phyloP scores from a whole-genome alignment of 2,888 invertebrate genomes.

The Macroteleia sp. region DNA sequence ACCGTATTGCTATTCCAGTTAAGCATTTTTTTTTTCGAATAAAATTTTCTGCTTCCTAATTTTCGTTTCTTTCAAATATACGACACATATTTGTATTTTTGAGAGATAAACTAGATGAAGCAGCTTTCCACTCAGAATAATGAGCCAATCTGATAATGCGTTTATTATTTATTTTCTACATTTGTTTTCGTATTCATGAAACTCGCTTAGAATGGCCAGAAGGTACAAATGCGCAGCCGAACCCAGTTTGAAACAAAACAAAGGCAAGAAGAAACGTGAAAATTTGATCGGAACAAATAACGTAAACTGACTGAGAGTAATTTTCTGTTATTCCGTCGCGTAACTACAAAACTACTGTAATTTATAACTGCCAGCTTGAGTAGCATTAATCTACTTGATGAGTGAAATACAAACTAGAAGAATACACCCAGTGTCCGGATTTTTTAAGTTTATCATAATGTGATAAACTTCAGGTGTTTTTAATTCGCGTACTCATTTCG shows the following conservation, averaged over 20 bases:
- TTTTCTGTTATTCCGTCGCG: constrained; percentile 26
- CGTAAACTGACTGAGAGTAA: constrained; percentile 18
- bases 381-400: constrained; percentile 70
- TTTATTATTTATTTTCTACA: constrained; percentile 14
- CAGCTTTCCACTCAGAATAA: constrained; percentile 6
- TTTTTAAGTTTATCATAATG: too few species aligned
- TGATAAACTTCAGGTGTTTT: too few species aligned
- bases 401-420: too few species aligned
- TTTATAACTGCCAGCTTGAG: constrained; percentile 53
- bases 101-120: constrained; percentile 20
- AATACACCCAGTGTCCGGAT: too few species aligned
- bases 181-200: background rate
- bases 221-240: background rate
- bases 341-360: constrained; percentile 37
- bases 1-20: too few species aligned
- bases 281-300: constrained; percentile 41
- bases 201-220: background rate
- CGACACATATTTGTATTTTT: too few species aligned
- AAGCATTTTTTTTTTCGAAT: too few species aligned
- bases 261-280: constrained; percentile 15
- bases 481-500: too few species aligned
- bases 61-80: too few species aligned
- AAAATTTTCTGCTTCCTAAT: too few species aligned
- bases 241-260: constrained; percentile 15
- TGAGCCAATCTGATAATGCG: constrained; percentile 10